Evolutionary conservation across 2,113 vertebrate species (phyloP), one percentile per base, ranked within the genome.

Genomic region (Corynorhinus townsendii): DNA sequence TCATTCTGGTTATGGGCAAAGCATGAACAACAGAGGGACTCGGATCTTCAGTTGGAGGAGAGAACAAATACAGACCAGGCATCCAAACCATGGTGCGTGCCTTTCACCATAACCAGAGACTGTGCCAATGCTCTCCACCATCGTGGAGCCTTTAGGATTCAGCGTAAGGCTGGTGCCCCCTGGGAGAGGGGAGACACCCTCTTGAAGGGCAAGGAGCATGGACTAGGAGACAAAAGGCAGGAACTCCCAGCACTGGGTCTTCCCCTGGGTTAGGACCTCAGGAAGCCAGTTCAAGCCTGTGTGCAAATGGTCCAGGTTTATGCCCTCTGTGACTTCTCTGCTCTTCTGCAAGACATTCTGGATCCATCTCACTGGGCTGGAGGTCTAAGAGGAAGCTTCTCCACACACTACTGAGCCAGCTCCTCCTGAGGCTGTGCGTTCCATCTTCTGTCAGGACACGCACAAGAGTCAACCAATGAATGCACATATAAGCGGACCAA

Each of bases 61-160:
- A 75, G 26, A 71, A 66, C 28, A 54, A 69, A 66, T 16, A 11
- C 20, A 7, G 4, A 62, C 5, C 14, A 54, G 68, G 43, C 22
- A 66, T 12, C 26, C 11, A 9, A 5, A 66, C 66, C 2, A 2
- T 0, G 75, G 30, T 0, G 3, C 0, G 1, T 26, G 16, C 15
- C 26, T 28, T 47, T 87, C 54, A 40, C 43, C 8, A 24, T 0
- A 10, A 33, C 52, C 52, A 47, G 76, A 68, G 71, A 56, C 20
- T 1, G 3, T 7, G 59, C 26, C 26, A 14, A 54, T 19, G 47
- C 12, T 47, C 81, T n/a, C 19, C 2, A 20, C 17, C 56, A 20
- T 1, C 0, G 0, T 9, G 22, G 43, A 20, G n/a, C 80, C 80
- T 59, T 9, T 16, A 6, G 3, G 62, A 59, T 64, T 75, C 14